These are phyloP conservation scores for Aeoliscus strigatus DNA, from an alignment of 2,797 vertebrate species.

Conservation along the genomic window DNA sequence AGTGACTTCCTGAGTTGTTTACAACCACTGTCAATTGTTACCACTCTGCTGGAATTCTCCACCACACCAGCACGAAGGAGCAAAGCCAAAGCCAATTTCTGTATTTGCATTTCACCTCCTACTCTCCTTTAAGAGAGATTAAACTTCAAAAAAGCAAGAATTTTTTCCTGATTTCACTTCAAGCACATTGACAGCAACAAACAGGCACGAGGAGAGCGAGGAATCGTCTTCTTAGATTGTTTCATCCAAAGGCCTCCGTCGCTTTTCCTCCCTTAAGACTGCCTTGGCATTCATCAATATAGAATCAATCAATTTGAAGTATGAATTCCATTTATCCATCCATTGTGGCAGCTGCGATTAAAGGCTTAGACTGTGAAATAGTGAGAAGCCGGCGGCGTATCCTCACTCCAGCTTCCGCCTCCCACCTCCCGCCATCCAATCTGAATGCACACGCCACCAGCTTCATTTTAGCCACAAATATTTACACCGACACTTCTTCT, in stretches of 20 bases:
- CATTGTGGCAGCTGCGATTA: constrained; percentile 57
- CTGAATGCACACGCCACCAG: constrained; percentile 54
- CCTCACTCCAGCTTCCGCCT: constrained; percentile 42
- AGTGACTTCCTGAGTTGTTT: too few species aligned
- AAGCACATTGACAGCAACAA: constrained; percentile 46
- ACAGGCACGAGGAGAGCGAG: constrained; percentile 23
- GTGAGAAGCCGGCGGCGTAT: constrained; percentile 27
- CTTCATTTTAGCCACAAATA: constrained; percentile 63
- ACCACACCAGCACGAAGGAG: too few species aligned
- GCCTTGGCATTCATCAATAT: constrained; percentile 59
- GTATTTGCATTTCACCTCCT: constrained; percentile 55
- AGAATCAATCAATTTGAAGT: constrained; percentile 65
- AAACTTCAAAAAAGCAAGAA: constrained; percentile 52
- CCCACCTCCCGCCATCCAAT: constrained; percentile 47
- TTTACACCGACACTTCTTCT: constrained; percentile 57
- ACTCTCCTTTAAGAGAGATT: constrained; percentile 44
- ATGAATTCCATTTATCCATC: constrained; percentile 57
- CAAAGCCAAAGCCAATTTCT: constrained; percentile 34
- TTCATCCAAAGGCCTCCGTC: constrained; percentile 28
- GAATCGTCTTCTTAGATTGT: constrained; percentile 13
- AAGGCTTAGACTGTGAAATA: constrained; percentile 63
- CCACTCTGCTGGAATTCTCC: too few species aligned
- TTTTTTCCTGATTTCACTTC: constrained; percentile 43
- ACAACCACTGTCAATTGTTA: too few species aligned
- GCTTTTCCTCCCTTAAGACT: constrained; percentile 13